Base-by-base conservation (phyloP, 2,113 vertebrate genomes). In the Thunnus thynnus region DNA sequence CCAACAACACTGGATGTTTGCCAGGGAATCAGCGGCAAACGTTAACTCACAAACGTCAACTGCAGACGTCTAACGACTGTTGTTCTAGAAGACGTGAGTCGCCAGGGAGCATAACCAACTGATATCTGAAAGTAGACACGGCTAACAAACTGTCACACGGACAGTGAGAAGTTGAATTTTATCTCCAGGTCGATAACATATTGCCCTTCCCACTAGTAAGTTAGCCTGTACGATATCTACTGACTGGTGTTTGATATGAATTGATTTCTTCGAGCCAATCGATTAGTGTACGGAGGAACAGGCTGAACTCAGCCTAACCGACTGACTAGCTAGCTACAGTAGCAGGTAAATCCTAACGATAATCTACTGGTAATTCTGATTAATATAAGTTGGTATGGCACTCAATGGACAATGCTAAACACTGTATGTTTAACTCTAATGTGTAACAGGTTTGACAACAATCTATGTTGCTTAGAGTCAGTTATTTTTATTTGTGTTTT, bases 51-150 rank as follows among this genome's bases (percentile, higher is more conserved):
- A 5, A 20, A 20, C 65, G n/a, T 30, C 54, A 67, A 20, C 72
- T 12, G 72, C 13, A 44, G 66, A 25, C 2, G 3, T 3, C 11
- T 13, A 62, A 60, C 54, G 56, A 22, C 76, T 58, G 55, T 36
- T 55, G 71, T 85, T 85, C 72, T 54, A 51, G 79, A 83, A 76
- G 78, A 1, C 13, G 0, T 8, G 1, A 16, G 71, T 76, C 13
- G n/a, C 80, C 32, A 30, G 27, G 61, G 1, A 75, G 75, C 55
- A 10, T 0, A n/a, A 68, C 6, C n/a, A 68, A 72, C 50, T 1
- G 55, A 11, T 52, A 14, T 5, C 63, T 3, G 20, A 9, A 51
- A 52, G 9, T 0, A 3, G 12, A 13, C 22, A 22, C 14, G 17
- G 13, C 20, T 51, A 10, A 25, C 25, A 22, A 25, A 56, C 13